phyloP scores from a whole-genome alignment of 2,797 vertebrate species.

The Pogonophryne albipinna region DNA sequence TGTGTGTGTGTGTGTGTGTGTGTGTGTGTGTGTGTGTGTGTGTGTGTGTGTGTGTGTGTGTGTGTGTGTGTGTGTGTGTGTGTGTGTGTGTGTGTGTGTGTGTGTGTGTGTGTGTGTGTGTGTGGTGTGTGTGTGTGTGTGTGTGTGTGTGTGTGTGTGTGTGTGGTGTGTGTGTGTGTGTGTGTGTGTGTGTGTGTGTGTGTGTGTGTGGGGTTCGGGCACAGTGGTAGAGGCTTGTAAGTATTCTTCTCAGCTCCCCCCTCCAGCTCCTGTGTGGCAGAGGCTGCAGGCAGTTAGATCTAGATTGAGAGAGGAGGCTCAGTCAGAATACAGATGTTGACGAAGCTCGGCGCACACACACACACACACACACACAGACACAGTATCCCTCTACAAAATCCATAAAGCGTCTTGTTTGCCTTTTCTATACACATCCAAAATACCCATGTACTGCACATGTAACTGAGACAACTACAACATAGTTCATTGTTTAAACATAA shows the following conservation, averaged over 20 bases:
- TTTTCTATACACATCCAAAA: constrained; percentile 48
- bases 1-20: too few species aligned
- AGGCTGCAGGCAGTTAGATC: constrained; percentile 82
- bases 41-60: too few species aligned
- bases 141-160: too few species aligned
- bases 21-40: too few species aligned
- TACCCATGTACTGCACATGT: constrained; percentile 17
- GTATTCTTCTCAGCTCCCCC: constrained; percentile 83
- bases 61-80: too few species aligned
- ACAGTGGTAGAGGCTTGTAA: constrained; percentile 71
- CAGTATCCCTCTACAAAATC: constrained; percentile 52
- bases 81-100: too few species aligned
- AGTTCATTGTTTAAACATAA: constrained; percentile 53
- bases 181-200: too few species aligned
- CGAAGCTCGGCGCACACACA: constrained; percentile 46
- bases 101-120: constrained; percentile 26
- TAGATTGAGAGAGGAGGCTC: constrained; percentile 80
- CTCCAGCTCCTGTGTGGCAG: constrained; percentile 81
- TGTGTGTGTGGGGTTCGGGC: constrained; percentile 53
- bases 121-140: too few species aligned
- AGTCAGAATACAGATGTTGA: constrained; percentile 82
- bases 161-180: too few species aligned
- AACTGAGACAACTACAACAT: constrained; percentile 35
- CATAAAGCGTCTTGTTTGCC: constrained; percentile 49
- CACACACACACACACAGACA: constrained; percentile 22